Base-by-base conservation (phyloP, 2,888 invertebrate genomes). In the Eupithecia subfuscata region DNA sequence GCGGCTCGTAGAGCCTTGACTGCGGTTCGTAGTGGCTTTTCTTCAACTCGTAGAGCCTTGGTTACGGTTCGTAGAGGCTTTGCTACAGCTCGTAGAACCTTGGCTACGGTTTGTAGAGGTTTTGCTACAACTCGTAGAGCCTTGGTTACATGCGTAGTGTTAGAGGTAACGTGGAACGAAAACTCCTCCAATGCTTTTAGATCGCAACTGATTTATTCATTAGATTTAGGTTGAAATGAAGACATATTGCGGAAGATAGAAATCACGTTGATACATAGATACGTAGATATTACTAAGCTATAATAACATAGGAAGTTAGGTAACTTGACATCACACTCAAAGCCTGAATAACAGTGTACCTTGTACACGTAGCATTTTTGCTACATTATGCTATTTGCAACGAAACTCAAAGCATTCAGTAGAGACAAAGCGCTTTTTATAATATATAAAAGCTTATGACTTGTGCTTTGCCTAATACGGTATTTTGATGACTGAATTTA, bases 401-500 rank as follows among this genome's bases (percentile, higher is more conserved):
- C 3, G 52, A n/a, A 52, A 9, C 52, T 56, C 22, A 11, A 12
- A 56, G 9, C 9, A 56, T 22, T 22, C n/a, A 8, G 48, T 48
- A 48, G 48, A 11, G n/a, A 52, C 52, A 22, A n/a, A 52, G 56
- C 22, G 11, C n/a, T 4, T 11, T 52, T 56, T 11, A 12, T 12
- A 22, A n/a, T 22, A 11, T n/a, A n/a, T 56, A 22, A 22, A 56
- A 56, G 56, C 56, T 56, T 56, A 56, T 56, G 56, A 56, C 56
- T 56, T 56, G 22, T n/a, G 37, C 67, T n/a, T 67, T 40, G 22
- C 56, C 56, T 56, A 56, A 56, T 56, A 22, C 56, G 56, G 56
- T 56, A 56, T 56, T 56, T 56, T 56, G 56, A 56, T 56, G 56
- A 22, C 56, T 56, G n/a, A 56, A 56, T 56, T 56, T 56, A 56